These are phyloP conservation scores for Labia minor DNA, from an alignment of 2,888 invertebrate genomes.

Conservation along the genomic window DNA sequence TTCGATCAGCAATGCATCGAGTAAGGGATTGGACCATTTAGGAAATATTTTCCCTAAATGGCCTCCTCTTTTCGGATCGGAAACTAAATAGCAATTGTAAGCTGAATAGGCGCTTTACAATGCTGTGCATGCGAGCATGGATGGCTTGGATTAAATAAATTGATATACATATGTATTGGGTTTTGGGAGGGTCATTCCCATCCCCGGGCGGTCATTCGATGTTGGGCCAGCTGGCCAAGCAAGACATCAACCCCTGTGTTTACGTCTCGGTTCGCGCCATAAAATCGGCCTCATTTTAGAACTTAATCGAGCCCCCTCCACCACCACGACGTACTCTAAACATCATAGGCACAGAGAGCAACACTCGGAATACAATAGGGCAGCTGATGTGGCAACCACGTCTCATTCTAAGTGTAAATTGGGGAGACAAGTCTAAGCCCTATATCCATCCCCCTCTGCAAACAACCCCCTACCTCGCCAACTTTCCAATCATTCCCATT, in stretches of 20 bases:
- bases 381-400: neutral
- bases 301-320: neutral
- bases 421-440: neutral
- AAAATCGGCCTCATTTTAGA: conserved; percentile 2
- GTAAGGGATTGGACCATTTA: too few relatives aligned
- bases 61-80: too few relatives aligned
- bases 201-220: neutral
- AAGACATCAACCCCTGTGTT: conserved; percentile 13
- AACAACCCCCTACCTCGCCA: too few relatives aligned
- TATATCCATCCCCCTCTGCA: neutral
- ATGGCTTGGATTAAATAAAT: neutral
- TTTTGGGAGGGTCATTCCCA: neutral
- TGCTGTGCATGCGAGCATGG: too few relatives aligned
- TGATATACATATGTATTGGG: conserved; percentile 7
- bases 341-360: neutral
- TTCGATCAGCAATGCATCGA: too few relatives aligned
- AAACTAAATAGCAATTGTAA: too few relatives aligned
- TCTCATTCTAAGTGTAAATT: neutral
- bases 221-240: neutral
- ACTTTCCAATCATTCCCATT: neutral
- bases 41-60: too few relatives aligned
- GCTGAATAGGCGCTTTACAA: too few relatives aligned
- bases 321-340: neutral
- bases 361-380: neutral
- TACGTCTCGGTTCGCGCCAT: conserved; percentile 13